Evolutionary conservation across 2,888 invertebrate genomes (phyloP).

Genomic region (Calameuta pallipes): DNA sequence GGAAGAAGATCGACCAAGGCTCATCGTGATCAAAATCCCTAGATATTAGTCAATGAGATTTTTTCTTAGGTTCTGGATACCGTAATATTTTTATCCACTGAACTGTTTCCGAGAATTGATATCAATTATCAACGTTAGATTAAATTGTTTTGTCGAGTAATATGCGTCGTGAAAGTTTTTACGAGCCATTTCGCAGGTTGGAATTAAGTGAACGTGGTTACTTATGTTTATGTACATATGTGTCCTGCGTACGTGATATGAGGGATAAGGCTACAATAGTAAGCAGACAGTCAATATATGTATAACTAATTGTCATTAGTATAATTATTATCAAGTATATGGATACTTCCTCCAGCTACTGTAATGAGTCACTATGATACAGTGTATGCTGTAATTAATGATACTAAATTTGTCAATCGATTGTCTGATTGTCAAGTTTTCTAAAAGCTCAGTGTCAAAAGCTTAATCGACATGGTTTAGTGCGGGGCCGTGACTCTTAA

Average conservation of each 20-base stretch:
- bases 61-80: background rate
- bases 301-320: too few relatives aligned
- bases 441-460: background rate
- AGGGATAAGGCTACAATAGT: too few relatives aligned
- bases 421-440: background rate
- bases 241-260: too few relatives aligned
- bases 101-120: slow-evolving; percentile 14
- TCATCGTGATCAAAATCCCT: background rate
- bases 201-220: slow-evolving; percentile 23
- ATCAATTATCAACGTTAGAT: slow-evolving; percentile 30
- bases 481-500: too few relatives aligned
- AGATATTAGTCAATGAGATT: background rate
- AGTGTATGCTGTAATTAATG: too few relatives aligned
- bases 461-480: too few relatives aligned
- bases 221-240: too few relatives aligned
- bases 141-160: slow-evolving; percentile 19
- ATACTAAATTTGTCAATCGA: background rate
- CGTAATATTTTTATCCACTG: background rate
- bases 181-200: slow-evolving; percentile 17
- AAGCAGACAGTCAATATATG: too few relatives aligned
- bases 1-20: background rate
- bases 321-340: too few relatives aligned
- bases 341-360: too few relatives aligned
- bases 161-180: slow-evolving; percentile 3
- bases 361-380: too few relatives aligned